Evolutionary conservation across 2,888 invertebrate species (phyloP), one percentile per base, ranked within the genome.

Genomic region (Mesochorus sp.): DNA sequence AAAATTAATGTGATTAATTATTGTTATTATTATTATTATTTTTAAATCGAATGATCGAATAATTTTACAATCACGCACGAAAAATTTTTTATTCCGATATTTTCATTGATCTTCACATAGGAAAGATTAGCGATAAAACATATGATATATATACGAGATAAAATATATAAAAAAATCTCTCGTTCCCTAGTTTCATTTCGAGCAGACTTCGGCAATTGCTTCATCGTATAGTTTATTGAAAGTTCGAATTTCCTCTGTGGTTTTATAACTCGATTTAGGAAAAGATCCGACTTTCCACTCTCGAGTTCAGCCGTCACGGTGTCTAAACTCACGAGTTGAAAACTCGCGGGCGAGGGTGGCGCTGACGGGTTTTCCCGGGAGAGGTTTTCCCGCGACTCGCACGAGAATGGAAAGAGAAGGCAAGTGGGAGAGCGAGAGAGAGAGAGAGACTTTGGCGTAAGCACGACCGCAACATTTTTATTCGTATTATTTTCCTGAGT

Each of bases 401-500:
- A 42, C 39, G 24, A 34, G 14, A 64, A 47, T 8, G 17, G 47
- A 21, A 24, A 49, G 31, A 34, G 28, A n/a, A 42, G 1, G 44
- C 8, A 17, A 10, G 24, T 12, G n/a, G n/a, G n/a, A n/a, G n/a
- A n/a, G n/a, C 6, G 21, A n/a, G 51, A 47, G 21, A 1, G 47
- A 53, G 51, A 24, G 51, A n/a, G 61, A 72, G 67, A 66, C 49
- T 72, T 61, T 44, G 72, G 73, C 80, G 76, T 83, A 84, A 82
- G 80, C 76, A 79, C 61, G 44, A 67, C 28, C 67, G n/a, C 64
- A 53, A 57, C 76, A 82, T 81, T 84, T 84, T 83, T 81, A 84
- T 82, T 83, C 78, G 59, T 75, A 84, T 84, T 81, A 84, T 83
- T 64, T 81, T 19, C 51, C 42, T 70, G 67, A 70, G 51, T 81